These are phyloP conservation scores for Odontamblyopus rebecca DNA, from an alignment of 2,797 vertebrate genomes.

Conservation along the genomic window DNA sequence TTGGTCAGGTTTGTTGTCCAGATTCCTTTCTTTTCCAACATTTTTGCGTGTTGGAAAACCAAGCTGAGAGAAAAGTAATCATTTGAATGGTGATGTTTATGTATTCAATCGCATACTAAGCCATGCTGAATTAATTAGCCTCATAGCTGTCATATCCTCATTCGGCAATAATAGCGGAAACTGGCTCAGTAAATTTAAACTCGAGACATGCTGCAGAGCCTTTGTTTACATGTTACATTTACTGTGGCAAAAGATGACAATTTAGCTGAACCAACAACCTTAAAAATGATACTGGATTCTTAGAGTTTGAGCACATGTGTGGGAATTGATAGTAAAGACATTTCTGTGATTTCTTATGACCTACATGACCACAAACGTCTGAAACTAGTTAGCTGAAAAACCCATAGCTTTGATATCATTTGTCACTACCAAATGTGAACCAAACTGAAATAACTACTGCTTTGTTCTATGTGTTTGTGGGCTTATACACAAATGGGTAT, in stretches of 20 bases:
- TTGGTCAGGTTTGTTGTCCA: slow-evolving; percentile 56
- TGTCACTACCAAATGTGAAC: slow-evolving; percentile 38
- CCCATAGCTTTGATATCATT: slow-evolving; percentile 29
- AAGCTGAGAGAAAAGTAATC: slow-evolving; percentile 29
- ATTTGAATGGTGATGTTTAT: slow-evolving; percentile 47
- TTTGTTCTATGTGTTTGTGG: neutral
- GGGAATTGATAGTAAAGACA: slow-evolving; percentile 34
- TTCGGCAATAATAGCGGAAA: slow-evolving; percentile 59
- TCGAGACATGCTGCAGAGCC: slow-evolving; percentile 25
- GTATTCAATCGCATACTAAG: slow-evolving; percentile 48
- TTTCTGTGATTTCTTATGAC: slow-evolving; percentile 29
- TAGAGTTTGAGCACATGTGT: slow-evolving; percentile 41
- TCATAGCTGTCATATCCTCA: slow-evolving; percentile 55
- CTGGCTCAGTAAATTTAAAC: slow-evolving; percentile 52
- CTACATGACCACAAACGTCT: slow-evolving; percentile 55
- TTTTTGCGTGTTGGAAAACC: slow-evolving; percentile 55
- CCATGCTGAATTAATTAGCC: slow-evolving; percentile 67
- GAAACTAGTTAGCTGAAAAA: slow-evolving; percentile 48
- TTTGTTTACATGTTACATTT: slow-evolving; percentile 59
- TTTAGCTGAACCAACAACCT: slow-evolving; percentile 40
- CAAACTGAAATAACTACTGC: slow-evolving; percentile 4
- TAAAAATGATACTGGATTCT: slow-evolving; percentile 49
- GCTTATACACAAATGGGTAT: neutral
- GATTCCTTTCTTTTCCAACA: slow-evolving; percentile 60
- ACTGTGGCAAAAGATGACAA: slow-evolving; percentile 46